These are phyloP conservation scores for Cyprinodon tularosa DNA, from an alignment of 2,113 vertebrate genomes.

Conservation along the genomic window DNA sequence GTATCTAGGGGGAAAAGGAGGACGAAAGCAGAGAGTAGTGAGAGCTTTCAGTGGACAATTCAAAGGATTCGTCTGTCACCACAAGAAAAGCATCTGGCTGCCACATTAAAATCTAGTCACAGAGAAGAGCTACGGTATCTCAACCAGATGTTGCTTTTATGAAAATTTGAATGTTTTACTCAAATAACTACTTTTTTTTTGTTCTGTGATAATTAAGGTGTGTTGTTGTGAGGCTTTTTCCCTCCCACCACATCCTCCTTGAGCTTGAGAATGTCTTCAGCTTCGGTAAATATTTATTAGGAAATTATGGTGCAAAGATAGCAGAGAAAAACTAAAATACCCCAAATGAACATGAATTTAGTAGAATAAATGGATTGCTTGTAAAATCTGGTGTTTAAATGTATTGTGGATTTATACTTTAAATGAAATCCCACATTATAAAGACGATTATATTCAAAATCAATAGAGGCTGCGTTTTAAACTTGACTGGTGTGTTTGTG, in stretches of 20 bases:
- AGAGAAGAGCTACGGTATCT: slow-evolving; percentile 80
- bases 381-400: no score
- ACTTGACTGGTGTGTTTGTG: neutral
- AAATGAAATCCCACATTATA: no score
- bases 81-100: slow-evolving; percentile 84
- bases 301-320: neutral
- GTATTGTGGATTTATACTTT: no score
- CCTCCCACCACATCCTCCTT: slow-evolving; percentile 63
- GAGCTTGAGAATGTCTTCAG: slow-evolving; percentile 86
- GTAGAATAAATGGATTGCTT: no score
- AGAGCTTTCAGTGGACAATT: slow-evolving; percentile 66
- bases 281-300: slow-evolving; percentile 83
- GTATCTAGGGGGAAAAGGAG: slow-evolving; percentile 19
- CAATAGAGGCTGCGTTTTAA: neutral
- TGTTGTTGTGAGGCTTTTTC: slow-evolving; percentile 77
- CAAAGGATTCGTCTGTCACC: slow-evolving; percentile 91
- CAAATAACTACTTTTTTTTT: neutral
- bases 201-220: slow-evolving; percentile 52
- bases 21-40: neutral
- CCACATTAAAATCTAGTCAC: slow-evolving; percentile 79
- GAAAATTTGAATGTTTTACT: neutral
- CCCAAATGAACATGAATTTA: no score
- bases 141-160: neutral
- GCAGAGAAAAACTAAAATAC: neutral
- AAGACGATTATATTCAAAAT: neutral